Conservation (phyloP, 2,113 vertebrate species). For the Ctenodactylus gundi region DNA sequence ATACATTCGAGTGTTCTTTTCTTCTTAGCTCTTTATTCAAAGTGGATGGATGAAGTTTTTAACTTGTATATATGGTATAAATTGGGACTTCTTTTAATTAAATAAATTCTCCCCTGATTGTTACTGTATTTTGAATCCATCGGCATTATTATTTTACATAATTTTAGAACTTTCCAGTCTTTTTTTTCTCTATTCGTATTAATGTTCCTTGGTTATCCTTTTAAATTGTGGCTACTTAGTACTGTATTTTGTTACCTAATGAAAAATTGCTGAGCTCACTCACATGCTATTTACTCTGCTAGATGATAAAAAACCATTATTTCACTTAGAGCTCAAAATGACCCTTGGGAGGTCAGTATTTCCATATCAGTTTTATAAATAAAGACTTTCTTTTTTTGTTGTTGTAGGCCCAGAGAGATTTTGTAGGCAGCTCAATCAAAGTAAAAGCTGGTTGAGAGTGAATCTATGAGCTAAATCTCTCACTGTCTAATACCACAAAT, state of each 20-base stretch:
- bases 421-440: background rate
- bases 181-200: background rate
- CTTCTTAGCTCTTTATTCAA: background rate
- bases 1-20: background rate
- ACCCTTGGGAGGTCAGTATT: background rate
- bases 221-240: background rate
- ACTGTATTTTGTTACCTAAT: background rate
- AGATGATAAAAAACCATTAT: background rate
- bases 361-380: background rate
- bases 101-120: background rate
- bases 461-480: background rate
- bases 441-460: too few relatives aligned
- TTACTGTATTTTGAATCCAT: background rate
- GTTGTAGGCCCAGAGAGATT: background rate
- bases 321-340: background rate
- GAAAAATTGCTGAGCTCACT: background rate
- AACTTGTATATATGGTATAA: background rate
- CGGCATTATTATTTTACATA: background rate
- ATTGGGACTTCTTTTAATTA: slow-evolving; percentile 20
- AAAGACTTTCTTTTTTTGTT: too few relatives aligned
- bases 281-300: fast-evolving
- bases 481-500: fast-evolving
- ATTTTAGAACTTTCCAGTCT: background rate
- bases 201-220: background rate
- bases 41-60: too few relatives aligned